Conservation (phyloP, 2,113 vertebrate species). For the Tupaia tana region DNA sequence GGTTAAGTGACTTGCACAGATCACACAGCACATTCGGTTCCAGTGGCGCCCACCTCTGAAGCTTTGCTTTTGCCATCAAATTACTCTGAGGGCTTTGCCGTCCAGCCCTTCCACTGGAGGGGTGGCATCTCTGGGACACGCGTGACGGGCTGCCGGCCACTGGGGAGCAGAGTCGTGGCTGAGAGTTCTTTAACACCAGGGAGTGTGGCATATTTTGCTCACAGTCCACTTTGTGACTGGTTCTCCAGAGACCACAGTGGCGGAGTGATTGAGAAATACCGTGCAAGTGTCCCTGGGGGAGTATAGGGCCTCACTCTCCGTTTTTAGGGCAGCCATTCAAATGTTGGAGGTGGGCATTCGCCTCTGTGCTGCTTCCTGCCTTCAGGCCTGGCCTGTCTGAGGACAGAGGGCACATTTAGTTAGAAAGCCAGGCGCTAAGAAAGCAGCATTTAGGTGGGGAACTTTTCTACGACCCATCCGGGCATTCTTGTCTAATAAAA, state of each 20-base stretch:
- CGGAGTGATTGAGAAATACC: neutral
- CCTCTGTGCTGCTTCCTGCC: constrained; percentile 22
- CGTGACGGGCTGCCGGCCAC: neutral
- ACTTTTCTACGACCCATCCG: neutral
- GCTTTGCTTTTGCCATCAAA: neutral
- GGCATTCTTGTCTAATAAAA: constrained; percentile 7
- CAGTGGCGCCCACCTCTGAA: neutral
- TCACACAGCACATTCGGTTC: neutral
- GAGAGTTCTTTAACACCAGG: neutral
- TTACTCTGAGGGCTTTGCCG: neutral
- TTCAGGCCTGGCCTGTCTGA: neutral
- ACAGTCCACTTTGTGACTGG: neutral
- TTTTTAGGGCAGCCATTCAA: constrained; percentile 33
- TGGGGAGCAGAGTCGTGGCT: neutral
- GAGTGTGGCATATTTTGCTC: neutral
- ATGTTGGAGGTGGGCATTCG: neutral
- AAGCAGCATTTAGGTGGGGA: neutral
- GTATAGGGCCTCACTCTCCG: neutral
- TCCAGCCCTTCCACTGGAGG: neutral
- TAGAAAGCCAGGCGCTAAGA: neutral
- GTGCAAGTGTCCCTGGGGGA: neutral
- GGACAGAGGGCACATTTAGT: neutral
- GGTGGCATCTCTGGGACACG: neutral
- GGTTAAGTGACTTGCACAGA: neutral
- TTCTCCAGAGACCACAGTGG: neutral